These are phyloP conservation scores for Uropetala carovei DNA, from an alignment of 2,888 invertebrate species.

Conservation along the genomic window DNA sequence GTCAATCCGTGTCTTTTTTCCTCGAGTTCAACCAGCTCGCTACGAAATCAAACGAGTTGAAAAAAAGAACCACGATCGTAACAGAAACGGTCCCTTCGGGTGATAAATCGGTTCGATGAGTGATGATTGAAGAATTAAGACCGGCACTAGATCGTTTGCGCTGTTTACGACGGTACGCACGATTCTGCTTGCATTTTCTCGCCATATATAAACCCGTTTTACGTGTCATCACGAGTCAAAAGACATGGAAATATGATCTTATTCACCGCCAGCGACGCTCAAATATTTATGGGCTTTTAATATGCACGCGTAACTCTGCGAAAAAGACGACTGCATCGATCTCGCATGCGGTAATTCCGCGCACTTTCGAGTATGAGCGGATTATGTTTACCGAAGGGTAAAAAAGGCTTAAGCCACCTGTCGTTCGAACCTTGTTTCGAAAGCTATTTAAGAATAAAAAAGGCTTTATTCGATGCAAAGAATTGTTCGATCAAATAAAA, in stretches of 20 bases:
- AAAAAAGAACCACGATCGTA: not conserved
- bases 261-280: not conserved
- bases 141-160: not conserved
- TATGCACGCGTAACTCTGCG: not conserved
- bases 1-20: not conserved
- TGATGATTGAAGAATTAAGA: not conserved
- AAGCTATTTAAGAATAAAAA: not conserved
- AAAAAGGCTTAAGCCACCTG: not conserved
- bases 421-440: not conserved
- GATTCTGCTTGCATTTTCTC: not conserved
- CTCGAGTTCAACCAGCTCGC: not conserved
- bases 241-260: constrained; percentile 15
- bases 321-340: not conserved
- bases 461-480: not conserved
- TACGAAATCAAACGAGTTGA: not conserved
- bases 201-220: not conserved
- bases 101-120: not conserved
- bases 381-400: not conserved
- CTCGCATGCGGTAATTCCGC: not conserved
- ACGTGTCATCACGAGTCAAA: not conserved
- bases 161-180: not conserved
- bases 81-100: not conserved
- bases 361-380: not conserved
- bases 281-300: not conserved
- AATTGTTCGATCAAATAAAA: not conserved